phyloP scores from a whole-genome alignment of 2,888 invertebrate species.

The Meganola albula region DNA sequence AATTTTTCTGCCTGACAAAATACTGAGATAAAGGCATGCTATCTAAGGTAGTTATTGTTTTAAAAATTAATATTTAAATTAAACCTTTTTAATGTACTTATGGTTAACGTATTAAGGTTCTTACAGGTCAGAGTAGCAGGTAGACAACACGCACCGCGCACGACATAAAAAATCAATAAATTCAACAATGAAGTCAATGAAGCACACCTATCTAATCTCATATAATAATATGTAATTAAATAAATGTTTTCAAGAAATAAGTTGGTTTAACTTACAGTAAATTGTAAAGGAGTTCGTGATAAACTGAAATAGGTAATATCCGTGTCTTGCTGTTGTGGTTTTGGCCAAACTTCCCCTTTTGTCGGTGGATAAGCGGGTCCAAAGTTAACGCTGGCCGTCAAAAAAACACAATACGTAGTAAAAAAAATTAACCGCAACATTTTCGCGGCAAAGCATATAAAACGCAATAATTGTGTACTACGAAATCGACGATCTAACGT shows the following conservation, averaged over 20 bases:
- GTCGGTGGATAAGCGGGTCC: conserved; percentile 36
- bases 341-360: conserved; percentile 83
- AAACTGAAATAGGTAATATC: conserved; percentile 61
- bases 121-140: conserved; percentile 4
- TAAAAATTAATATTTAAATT: no score
- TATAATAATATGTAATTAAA: background rate
- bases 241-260: background rate
- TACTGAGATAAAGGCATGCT: no score
- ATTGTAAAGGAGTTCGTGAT: conserved; percentile 64
- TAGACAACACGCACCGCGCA: no score
- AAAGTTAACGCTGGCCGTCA: conserved; percentile 22
- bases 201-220: background rate
- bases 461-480: conserved; percentile 4
- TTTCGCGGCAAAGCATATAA: conserved; percentile 20
- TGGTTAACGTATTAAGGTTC: background rate
- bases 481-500: conserved; percentile 16
- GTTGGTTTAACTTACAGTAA: conserved; percentile 54
- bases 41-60: no score
- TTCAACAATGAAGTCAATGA: conserved; percentile 16
- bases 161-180: conserved; percentile 28
- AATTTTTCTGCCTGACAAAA: no score
- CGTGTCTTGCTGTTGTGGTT: conserved; percentile 74
- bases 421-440: conserved; percentile 30
- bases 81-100: background rate
- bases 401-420: conserved; percentile 14